Percentiles rank a stretch among this genome's conserved stretches.
Evolutionary conservation across 2,888 invertebrate species (phyloP).

Genomic region (Lucinisca nassula): DNA sequence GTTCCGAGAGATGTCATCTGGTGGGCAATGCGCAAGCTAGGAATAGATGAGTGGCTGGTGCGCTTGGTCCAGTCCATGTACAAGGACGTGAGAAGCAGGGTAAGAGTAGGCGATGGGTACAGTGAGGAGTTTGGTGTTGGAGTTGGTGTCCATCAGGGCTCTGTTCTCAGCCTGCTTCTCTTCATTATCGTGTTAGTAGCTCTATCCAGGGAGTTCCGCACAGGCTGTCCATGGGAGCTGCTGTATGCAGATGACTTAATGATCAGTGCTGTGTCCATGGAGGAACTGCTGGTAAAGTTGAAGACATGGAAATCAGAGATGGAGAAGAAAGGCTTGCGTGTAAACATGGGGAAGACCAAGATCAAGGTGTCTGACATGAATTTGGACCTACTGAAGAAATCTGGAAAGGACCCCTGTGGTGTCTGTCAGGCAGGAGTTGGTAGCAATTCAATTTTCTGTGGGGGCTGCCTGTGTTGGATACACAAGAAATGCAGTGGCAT

Average conservation of each 20-base stretch:
- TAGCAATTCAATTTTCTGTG: neutral
- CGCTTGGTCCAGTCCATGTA: too few species aligned
- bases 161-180: too few species aligned
- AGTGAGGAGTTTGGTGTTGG: too few species aligned
- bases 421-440: neutral
- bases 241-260: neutral
- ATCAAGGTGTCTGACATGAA: neutral
- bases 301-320: neutral
- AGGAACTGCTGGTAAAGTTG: neutral
- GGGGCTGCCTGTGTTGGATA: neutral
- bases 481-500: constrained; percentile 1
- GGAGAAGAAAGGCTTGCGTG: neutral
- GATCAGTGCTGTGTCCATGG: neutral
- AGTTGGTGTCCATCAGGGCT: too few species aligned
- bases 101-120: too few species aligned
- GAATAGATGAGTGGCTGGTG: too few species aligned
- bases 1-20: too few species aligned
- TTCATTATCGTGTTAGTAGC: too few species aligned
- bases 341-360: too few species aligned
- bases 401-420: neutral
- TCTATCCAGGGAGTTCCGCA: neutral
- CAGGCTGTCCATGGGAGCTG: neutral
- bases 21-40: too few species aligned
- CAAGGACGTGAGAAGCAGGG: too few species aligned
- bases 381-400: neutral